Conservation (phyloP, 2,888 invertebrate genomes). For the Calameuta idolon region DNA sequence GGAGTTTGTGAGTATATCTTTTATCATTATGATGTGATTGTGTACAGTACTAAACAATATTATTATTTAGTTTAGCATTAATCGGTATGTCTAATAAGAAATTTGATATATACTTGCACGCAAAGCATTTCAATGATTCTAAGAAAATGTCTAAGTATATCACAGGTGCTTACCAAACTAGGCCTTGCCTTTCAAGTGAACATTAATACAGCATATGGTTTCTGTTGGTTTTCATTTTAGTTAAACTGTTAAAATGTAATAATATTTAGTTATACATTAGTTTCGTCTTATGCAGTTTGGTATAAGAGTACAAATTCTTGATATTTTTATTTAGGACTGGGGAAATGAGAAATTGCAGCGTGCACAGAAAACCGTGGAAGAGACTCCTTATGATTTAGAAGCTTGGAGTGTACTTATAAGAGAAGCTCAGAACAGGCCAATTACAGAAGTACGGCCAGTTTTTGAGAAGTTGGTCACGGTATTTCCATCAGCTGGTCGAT, state of each 20-base stretch:
- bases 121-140: neutral
- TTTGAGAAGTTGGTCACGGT: constrained; percentile 95
- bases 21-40: neutral
- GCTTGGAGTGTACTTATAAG: constrained; percentile 97
- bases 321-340: constrained; percentile 77
- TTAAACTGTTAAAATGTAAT: neutral
- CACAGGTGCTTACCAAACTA: neutral
- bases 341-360: constrained; percentile 86
- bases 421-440: constrained; percentile 89
- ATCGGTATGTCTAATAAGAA: neutral
- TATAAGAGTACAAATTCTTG: neutral
- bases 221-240: neutral
- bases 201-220: neutral
- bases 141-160: neutral
- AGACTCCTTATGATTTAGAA: constrained; percentile 93
- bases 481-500: constrained; percentile 96
- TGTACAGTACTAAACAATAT: neutral
- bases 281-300: neutral
- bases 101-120: neutral
- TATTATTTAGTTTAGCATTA: neutral
- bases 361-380: constrained; percentile 87
- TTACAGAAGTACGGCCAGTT: constrained; percentile 89
- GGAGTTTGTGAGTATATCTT: constrained; percentile 49
- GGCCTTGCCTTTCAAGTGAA: neutral
- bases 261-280: constrained; percentile 2